Base-by-base conservation (phyloP, 2,888 invertebrate genomes). In the Polydrusus cervinus region DNA sequence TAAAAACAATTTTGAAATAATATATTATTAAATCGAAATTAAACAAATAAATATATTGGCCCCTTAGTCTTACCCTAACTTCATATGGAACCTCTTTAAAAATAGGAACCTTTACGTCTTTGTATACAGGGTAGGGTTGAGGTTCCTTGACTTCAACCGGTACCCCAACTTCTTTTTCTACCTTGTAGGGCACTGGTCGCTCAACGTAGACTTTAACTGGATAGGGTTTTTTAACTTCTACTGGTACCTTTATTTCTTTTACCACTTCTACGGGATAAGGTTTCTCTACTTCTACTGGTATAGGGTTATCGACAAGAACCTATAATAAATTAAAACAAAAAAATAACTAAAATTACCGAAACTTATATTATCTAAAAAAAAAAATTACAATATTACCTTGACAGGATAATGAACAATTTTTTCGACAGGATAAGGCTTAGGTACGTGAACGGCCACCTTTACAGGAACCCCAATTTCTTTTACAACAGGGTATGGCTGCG, bases 401-500 rank as follows among this genome's bases (percentile, higher is more conserved):
- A 73, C 69, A 61, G 76, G 76, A 38, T 72, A 69, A 16, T 82
- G 82, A 76, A 92, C 90, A 55, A 93, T 91, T 68, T 90, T 91
- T 81, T 93, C 93, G 0, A 93, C 90, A 0, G 93, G 91, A 62
- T 92, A 89, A 0, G 91, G 92, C 82, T 92, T 90, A 13, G 89
- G 88, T 0, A 92, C 89, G 76, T 89, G 89, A 7, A 92, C 91
- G 61, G 93, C 91, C 49, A 91, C 89, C 45, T 91, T 92, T n/a
- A 92, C 90, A 75, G 93, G 92, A 72, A 91, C 90, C 40, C 90
- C 91, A 71, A 94, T 90, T 82, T 92, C 92, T 79, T 89, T 90
- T 78, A 88, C 88, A 8, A 94, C 91, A n/a, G 94, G 94, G 84
- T 92, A 92, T 3, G 94, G 93, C 71, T 92, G 91, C 43, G 93